These are phyloP conservation scores for Papilio xuthus DNA, from an alignment of 1,140 invertebrate genomes.

Conservation along the genomic window DNA sequence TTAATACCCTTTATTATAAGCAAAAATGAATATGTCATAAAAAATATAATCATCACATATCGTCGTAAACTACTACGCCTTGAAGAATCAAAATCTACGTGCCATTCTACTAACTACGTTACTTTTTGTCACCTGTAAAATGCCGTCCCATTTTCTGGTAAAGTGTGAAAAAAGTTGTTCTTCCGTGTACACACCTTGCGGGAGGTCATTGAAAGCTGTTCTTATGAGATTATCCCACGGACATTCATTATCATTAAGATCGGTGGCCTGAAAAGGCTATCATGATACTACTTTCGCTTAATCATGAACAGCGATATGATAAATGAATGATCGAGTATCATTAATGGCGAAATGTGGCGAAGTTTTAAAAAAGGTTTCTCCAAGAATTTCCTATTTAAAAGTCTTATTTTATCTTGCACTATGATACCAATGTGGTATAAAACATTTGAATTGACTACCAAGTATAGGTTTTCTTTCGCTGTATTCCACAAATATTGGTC, in stretches of 20 bases:
- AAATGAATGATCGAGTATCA: background rate
- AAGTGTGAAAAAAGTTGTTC: background rate
- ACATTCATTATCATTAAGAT: background rate
- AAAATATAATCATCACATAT: background rate
- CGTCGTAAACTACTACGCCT: background rate
- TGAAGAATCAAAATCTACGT: background rate
- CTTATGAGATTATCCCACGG: background rate
- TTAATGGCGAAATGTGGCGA: background rate
- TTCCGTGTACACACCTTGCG: conserved; percentile 5
- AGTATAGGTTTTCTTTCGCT: background rate
- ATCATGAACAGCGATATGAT: background rate
- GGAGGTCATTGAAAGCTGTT: background rate
- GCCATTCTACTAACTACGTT: background rate
- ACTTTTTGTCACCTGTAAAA: conserved; percentile 17
- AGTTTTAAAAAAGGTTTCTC: background rate
- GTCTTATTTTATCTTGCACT: background rate
- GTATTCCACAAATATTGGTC: background rate
- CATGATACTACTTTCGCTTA: background rate
- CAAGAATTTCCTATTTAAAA: background rate
- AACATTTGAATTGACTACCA: background rate
- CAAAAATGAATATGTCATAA: background rate
- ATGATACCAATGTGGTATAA: background rate
- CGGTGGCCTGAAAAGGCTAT: background rate
- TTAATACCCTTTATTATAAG: background rate
- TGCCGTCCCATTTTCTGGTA: background rate